A percentile compares a stretch with the other conserved stretches of the same genome.
These are phyloP conservation scores for Aradophagus sp. DNA, from an alignment of 1,140 invertebrate genomes.

Conservation along the genomic window DNA sequence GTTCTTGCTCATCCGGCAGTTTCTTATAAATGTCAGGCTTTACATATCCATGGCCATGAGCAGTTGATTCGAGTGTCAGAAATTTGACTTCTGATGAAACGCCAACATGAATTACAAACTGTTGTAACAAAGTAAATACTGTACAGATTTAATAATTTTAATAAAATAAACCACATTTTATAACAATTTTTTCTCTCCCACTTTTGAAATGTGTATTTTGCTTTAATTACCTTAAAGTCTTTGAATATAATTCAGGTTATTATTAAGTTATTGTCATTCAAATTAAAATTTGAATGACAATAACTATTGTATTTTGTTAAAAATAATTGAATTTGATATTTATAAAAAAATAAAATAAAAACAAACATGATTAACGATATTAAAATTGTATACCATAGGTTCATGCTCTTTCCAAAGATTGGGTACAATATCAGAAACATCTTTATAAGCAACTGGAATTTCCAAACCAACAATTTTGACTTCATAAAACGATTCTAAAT, in stretches of 20 bases:
- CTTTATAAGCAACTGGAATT: conserved; percentile 81
- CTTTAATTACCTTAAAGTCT: no score
- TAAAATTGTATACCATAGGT: conserved; percentile 77
- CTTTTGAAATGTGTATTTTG: no score
- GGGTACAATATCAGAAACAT: conserved; percentile 78
- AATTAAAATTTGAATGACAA: no score
- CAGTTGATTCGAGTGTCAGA: conserved; percentile 78
- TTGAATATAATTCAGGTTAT: no score
- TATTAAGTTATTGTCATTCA: no score
- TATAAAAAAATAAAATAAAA: not conserved
- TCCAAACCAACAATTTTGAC: conserved; percentile 78
- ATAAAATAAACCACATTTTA: no score
- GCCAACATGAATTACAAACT: conserved; percentile 81
- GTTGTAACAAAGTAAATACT: conserved; percentile 15
- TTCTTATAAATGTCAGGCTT: conserved; percentile 73
- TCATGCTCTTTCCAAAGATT: conserved; percentile 79
- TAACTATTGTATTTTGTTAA: no score
- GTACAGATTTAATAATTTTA: no score
- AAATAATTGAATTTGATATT: conserved; percentile 2
- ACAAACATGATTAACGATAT: not conserved
- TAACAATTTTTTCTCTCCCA: no score
- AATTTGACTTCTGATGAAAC: conserved; percentile 75
- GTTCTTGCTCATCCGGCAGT: conserved; percentile 67
- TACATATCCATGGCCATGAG: conserved; percentile 77
- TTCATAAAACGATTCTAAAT: conserved; percentile 66